These are phyloP conservation scores for Xiphophorus maculatus DNA, from an alignment of 2,113 vertebrate genomes.

Conservation along the genomic window DNA sequence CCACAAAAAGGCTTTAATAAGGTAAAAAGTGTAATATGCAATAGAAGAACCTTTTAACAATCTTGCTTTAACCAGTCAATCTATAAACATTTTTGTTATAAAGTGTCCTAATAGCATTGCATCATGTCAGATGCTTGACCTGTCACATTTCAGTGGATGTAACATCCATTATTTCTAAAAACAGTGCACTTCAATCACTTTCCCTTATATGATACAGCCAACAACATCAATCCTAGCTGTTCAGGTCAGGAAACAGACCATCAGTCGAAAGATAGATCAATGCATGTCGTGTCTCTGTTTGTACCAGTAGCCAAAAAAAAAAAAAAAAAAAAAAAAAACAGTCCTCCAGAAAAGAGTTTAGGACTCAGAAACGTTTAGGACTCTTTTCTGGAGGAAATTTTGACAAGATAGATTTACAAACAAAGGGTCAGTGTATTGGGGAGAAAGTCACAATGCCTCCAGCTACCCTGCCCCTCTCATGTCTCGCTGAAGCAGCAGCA, in stretches of 20 bases:
- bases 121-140: neutral
- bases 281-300: neutral
- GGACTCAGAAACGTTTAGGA: no score
- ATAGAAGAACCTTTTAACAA: no score
- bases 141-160: neutral
- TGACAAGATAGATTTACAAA: conserved; percentile 10
- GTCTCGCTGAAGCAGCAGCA: conserved; percentile 15
- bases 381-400: neutral
- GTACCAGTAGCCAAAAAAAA: neutral
- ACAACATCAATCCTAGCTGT: neutral
- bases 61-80: no score
- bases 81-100: no score
- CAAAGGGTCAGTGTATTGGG: conserved; percentile 3
- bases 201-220: neutral
- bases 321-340: neutral
- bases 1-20: no score
- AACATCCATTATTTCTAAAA: neutral
- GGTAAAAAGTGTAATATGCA: no score
- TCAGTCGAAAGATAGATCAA: neutral
- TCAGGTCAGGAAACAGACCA: neutral
- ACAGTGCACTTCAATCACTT: neutral
- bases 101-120: neutral
- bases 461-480: neutral
- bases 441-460: neutral
- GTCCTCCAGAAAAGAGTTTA: conserved; percentile 9